Percentiles rank a stretch among this genome's conserved stretches.
These are phyloP conservation scores for Eupithecia tripunctaria DNA, from an alignment of 2,888 invertebrate species.

Conservation along the genomic window DNA sequence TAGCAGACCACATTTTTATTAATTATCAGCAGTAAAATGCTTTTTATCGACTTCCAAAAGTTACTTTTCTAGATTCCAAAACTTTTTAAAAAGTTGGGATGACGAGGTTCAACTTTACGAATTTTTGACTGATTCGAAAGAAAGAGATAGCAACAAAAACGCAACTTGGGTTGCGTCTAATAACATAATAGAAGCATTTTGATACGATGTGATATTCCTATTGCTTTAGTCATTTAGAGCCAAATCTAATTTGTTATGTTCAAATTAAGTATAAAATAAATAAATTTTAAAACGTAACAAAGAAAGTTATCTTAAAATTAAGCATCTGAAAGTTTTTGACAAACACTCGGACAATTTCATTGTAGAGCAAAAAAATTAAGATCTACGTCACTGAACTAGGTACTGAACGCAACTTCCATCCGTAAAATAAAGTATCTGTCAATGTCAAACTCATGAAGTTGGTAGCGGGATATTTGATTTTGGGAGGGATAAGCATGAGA, in stretches of 20 bases:
- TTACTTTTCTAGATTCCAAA: conserved; percentile 18
- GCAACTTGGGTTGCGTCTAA: conserved; percentile 13
- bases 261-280: not conserved
- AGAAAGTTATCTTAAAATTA: not conserved
- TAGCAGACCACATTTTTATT: not conserved
- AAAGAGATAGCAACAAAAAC: conserved; percentile 46
- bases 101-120: conserved; percentile 67
- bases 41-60: conserved; percentile 48
- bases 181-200: not conserved
- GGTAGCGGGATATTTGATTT: not conserved
- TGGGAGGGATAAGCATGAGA: not conserved
- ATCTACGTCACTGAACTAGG: not conserved
- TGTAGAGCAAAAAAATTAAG: not conserved
- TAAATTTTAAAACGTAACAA: not conserved
- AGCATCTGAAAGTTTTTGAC: not conserved
- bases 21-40: conserved; percentile 27
- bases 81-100: conserved; percentile 55
- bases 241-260: not conserved
- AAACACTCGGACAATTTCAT: not conserved
- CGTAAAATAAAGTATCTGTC: not conserved
- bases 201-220: not conserved
- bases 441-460: not conserved
- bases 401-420: not conserved
- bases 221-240: not conserved
- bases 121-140: conserved; percentile 64